Percentiles rank a stretch among this genome's conserved stretches.
phyloP scores from a whole-genome alignment of 2,113 vertebrate species.

The Centropus unirufus region DNA sequence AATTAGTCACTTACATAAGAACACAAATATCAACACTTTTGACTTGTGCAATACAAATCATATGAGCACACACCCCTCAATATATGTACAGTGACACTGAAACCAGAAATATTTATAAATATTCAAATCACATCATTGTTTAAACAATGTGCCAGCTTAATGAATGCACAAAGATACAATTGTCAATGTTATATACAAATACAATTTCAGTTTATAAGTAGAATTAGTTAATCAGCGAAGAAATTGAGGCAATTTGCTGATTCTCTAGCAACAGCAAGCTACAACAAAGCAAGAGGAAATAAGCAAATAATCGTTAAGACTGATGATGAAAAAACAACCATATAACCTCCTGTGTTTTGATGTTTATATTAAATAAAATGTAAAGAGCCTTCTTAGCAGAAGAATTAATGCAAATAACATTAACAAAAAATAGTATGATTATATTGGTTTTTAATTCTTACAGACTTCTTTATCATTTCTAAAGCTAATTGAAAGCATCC shows the following conservation, averaged over 20 bases:
- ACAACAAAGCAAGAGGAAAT: background rate
- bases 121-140: conserved; percentile 45
- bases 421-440: background rate
- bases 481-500: background rate
- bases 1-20: background rate
- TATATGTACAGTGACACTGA: background rate
- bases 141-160: conserved; percentile 61
- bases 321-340: background rate
- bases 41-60: background rate
- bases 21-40: background rate
- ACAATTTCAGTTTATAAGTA: background rate
- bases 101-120: conserved; percentile 50
- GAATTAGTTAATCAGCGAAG: conserved; percentile 23
- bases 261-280: background rate
- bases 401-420: background rate
- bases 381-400: background rate
- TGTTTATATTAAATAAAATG: background rate
- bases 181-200: background rate
- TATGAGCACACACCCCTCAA: background rate
- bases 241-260: conserved; percentile 28
- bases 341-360: background rate
- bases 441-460: background rate
- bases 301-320: background rate
- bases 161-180: conserved; percentile 56
- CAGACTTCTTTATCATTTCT: background rate